Evolutionary conservation across 2,797 vertebrate genomes (phyloP), one percentile per base, ranked within the genome.

Genomic region (Rhinella marina): DNA sequence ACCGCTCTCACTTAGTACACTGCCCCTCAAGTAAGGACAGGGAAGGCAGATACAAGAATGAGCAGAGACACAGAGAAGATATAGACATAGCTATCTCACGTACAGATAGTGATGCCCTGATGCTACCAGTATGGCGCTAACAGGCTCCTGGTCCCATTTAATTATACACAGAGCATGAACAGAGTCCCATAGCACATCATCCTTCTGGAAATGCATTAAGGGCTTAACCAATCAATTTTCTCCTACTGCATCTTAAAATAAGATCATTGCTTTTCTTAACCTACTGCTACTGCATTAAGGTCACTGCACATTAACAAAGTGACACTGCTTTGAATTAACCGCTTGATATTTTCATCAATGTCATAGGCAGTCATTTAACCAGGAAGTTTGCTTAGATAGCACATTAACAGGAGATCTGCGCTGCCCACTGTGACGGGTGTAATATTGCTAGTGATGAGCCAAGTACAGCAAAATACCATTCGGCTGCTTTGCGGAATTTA

Each of bases 201-300:
- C 72, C 73, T 81, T 75, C 61, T 77, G 70, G 50, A 73, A 82
- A 81, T 64, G 66, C 56, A 87, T 81, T 87, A 27, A 87, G 1
- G 68, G 57, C 56, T 87, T 81, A 87, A 54, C 57, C 86, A 73
- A 87, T 82, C 70, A 82, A 54, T 61, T 54, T 32, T 78, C 78
- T 87, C 72, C 48, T 64, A 68, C 52, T 82, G 73, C 81, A 88
- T 78, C 61, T 88, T 57, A 82, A 82, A 82, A 84, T 82, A 83
- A 57, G 23, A 68, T 87, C 64, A 81, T 64, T 25, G 70, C 50
- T 82, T 59, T 75, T 25, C 79, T 75, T 59, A 75, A 75, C 79
- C 68, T 64, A 87, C 80, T 50, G 70, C 56, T 72, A 54, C 79
- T 87, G 68, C 61, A 87, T 87, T 87, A 77, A 87, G 86, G 80